Base-by-base conservation (phyloP, 2,888 invertebrate species). In the Catocala fraxini region DNA sequence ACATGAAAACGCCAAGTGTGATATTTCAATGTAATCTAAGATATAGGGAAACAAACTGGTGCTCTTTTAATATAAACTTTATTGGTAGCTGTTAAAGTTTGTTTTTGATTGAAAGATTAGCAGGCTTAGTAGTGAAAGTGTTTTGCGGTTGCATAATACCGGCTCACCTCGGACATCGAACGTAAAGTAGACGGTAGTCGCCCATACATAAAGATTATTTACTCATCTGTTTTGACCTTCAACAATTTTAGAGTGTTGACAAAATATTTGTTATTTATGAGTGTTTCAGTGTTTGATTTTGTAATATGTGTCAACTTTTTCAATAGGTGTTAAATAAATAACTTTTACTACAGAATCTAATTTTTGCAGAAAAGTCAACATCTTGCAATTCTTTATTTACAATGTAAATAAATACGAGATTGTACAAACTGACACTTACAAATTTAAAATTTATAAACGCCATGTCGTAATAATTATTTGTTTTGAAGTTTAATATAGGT, bases 61-160 rank as follows among this genome's bases (percentile, higher is more conserved):
- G 43, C 11, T 9, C 6, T 41, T 4, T 35, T 54, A 58, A 35
- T 51, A 47, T 59, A 42, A 51, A 54, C 64, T 66, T 47, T 77
- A 68, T 43, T 0, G 4, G 4, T 15, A 5, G 0, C 25, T 25
- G 42, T 4, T 83, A 88, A 73, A 70, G 88, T 78, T 41, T 51
- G 72, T 69, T 84, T 83, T 87, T 62, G 73, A 49, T 75, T 82
- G 75, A 51, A 48, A 41, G 34, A 35, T 52, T 46, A 62, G 65
- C 59, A 52, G 41, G 63, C 69, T 73, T 77, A 76, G 80, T 81
- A 90, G 92, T 90, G 92, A 92, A 92, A 92, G 92, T 92, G 83
- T 77, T 82, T 75, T 83, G 85, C 77, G 78, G 75, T 92, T 92
- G 86, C 89, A 87, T 90, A 91, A 92, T 73, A 80, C 77, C 59